Conservation (phyloP, 2,888 invertebrate species). For the Phyto melanocephala region DNA sequence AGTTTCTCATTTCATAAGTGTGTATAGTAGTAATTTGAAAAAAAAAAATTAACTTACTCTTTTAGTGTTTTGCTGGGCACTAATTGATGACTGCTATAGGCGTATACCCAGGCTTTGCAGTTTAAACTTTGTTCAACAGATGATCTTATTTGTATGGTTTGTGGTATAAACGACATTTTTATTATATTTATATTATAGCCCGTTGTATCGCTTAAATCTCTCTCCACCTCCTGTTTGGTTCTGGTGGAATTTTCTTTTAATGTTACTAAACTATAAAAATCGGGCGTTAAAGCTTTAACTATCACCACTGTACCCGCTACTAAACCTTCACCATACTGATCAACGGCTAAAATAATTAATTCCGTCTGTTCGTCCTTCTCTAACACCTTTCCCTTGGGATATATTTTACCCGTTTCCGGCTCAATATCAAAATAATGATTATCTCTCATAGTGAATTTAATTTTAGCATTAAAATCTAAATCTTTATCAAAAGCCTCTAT, state of each 20-base stretch:
- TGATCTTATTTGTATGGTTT: neutral
- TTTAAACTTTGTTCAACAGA: neutral
- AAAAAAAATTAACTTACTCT: constrained; percentile 57
- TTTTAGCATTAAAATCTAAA: constrained; percentile 68
- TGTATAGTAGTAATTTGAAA: neutral
- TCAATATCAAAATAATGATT: constrained; percentile 70
- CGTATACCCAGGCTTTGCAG: constrained; percentile 70
- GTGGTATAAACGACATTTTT: constrained; percentile 56
- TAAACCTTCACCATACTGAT: constrained; percentile 69
- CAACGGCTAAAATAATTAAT: constrained; percentile 68
- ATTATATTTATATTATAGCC: constrained; percentile 45
- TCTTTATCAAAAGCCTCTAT: constrained; percentile 69
- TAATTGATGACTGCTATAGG: constrained; percentile 56
- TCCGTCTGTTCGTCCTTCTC: constrained; percentile 48
- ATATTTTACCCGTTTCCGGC: constrained; percentile 67
- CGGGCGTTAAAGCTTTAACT: constrained; percentile 63
- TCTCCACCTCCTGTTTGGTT: constrained; percentile 52
- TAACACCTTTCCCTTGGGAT: constrained; percentile 66
- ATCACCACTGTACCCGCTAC: constrained; percentile 57
- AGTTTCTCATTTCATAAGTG: neutral
- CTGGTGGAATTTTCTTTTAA: constrained; percentile 39
- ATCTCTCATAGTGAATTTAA: constrained; percentile 66
- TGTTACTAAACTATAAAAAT: constrained; percentile 66
- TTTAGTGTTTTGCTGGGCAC: constrained; percentile 63
- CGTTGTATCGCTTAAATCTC: constrained; percentile 31